Percentiles rank a stretch among this genome's conserved stretches.
Conservation (phyloP, 1,140 invertebrate species). For the Plodia interpunctella region DNA sequence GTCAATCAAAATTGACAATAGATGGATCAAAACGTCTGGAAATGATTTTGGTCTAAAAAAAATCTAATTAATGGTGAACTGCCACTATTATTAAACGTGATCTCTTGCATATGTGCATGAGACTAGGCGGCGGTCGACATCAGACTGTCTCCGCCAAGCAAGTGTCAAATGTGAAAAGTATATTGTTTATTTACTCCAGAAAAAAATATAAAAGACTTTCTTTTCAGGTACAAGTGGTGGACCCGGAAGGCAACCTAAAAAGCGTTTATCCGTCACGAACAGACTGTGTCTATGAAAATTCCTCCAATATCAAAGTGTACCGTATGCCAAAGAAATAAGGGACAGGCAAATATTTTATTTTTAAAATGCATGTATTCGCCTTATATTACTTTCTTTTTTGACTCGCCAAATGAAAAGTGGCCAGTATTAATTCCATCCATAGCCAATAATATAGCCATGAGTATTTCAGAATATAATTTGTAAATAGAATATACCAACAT, state of each 20-base stretch:
- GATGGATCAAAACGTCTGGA: no score
- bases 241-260: constrained; percentile 82
- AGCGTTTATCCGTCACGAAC: constrained; percentile 86
- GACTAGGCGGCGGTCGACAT: no score
- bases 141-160: no score
- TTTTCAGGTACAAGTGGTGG: constrained; percentile 83
- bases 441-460: no score
- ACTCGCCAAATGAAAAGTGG: background rate
- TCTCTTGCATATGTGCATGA: no score
- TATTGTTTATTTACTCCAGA: no score
- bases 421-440: background rate
- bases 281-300: constrained; percentile 80
- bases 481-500: background rate
- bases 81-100: no score
- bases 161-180: no score
- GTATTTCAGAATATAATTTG: background rate
- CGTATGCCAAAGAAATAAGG: constrained; percentile 54
- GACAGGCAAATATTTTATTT: no score
- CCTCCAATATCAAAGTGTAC: constrained; percentile 53
- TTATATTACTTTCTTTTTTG: background rate
- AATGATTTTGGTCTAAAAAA: no score
- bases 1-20: no score
- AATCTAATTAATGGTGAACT: no score
- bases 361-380: background rate
- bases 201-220: constrained; percentile 7